Evolutionary conservation across 2,888 invertebrate species (phyloP).

Genomic region (Linyphia triangularis): DNA sequence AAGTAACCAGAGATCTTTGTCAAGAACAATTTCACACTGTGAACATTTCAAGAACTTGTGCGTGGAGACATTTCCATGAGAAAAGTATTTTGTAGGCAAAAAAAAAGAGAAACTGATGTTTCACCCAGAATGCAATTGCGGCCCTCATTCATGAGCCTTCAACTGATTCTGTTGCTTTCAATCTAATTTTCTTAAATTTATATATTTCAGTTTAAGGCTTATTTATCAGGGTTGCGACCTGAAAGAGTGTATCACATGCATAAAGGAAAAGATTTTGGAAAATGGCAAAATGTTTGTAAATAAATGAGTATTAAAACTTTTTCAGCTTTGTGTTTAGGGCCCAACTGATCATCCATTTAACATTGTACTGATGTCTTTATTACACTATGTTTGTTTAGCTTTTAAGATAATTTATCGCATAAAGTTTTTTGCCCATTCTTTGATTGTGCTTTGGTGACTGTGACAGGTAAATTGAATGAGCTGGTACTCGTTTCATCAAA

Average conservation of each 20-base stretch:
- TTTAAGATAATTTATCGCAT: conserved; percentile 75
- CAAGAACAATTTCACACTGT: conserved; percentile 70
- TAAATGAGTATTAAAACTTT: conserved; percentile 74
- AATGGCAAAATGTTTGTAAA: conserved; percentile 73
- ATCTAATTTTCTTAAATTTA: conserved; percentile 53
- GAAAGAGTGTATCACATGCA: conserved; percentile 55
- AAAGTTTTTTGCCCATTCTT: conserved; percentile 59
- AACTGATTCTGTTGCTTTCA: conserved; percentile 46
- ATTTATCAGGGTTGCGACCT: conserved; percentile 46
- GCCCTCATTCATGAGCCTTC: conserved; percentile 63
- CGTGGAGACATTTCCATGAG: conserved; percentile 56
- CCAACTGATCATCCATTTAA: conserved; percentile 73
- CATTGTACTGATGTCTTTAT: conserved; percentile 73
- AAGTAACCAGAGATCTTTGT: conserved; percentile 73
- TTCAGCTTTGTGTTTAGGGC: conserved; percentile 66
- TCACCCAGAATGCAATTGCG: conserved; percentile 40
- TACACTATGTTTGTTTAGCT: conserved; percentile 73
- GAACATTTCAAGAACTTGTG: conserved; percentile 58
- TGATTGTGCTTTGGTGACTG: conserved; percentile 72
- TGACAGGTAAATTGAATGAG: conserved; percentile 68
- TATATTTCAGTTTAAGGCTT: conserved; percentile 65
- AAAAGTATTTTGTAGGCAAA: conserved; percentile 68
- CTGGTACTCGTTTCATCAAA: conserved; percentile 74
- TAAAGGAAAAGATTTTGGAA: conserved; percentile 57
- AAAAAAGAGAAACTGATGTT: conserved; percentile 45